phyloP scores from a whole-genome alignment of 2,113 vertebrate species.

The Picathartes gymnocephalus region DNA sequence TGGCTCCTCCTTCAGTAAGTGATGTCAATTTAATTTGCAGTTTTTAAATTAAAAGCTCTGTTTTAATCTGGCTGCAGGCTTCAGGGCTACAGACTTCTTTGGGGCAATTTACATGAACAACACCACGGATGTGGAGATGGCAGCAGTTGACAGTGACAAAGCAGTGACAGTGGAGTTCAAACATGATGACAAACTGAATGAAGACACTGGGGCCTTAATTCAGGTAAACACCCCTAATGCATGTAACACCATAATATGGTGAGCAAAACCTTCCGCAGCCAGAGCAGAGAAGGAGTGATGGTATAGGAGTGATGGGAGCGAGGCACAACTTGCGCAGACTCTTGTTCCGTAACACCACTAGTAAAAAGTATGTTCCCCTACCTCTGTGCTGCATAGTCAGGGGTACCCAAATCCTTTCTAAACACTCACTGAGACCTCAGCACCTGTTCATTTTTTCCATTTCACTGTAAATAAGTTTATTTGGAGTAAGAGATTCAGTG shows the following conservation, averaged over 20 bases:
- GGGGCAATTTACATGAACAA: constrained; percentile 93
- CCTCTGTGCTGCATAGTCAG: background rate
- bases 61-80: constrained; percentile 72
- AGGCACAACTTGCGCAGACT: background rate
- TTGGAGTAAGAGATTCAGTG: background rate
- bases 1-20: background rate
- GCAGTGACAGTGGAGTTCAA: constrained; percentile 93
- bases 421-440: background rate
- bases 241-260: background rate
- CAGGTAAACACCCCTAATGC: constrained; percentile 61
- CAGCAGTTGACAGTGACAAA: constrained; percentile 89
- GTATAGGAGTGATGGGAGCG: background rate
- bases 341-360: too few relatives aligned
- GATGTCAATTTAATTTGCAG: background rate
- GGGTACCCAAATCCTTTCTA: background rate
- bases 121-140: constrained; percentile 93
- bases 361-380: background rate
- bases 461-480: background rate
- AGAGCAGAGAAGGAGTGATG: background rate
- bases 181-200: constrained; percentile 88
- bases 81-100: constrained; percentile 93
- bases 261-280: background rate
- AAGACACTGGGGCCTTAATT: constrained; percentile 85
- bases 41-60: background rate
- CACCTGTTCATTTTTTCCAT: background rate